phyloP scores from a whole-genome alignment of 2,113 vertebrate genomes.

The Poicephalus gulielmi region DNA sequence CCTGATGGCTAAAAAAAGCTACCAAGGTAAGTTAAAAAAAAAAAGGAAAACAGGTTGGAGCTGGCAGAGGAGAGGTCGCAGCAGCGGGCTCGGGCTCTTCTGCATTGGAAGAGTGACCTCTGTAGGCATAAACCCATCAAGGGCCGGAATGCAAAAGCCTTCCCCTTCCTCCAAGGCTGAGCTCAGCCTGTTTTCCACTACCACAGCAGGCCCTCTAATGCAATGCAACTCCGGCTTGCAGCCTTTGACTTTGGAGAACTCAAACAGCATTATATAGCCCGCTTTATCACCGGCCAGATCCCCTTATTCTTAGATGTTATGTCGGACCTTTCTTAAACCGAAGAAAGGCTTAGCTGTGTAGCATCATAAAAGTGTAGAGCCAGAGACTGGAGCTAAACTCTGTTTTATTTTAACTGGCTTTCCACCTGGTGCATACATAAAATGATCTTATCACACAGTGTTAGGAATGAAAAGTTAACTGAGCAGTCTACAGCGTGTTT shows the following conservation, averaged over 20 bases:
- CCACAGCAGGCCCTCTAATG: slow-evolving; percentile 8
- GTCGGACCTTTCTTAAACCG: neutral
- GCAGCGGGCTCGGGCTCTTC: slow-evolving; percentile 7
- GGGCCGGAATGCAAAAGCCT: neutral
- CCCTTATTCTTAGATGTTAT: neutral
- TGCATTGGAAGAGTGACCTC: slow-evolving; percentile 81
- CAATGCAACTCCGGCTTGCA: neutral
- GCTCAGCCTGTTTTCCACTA: neutral
- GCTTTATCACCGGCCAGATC: neutral
- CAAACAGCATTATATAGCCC: neutral
- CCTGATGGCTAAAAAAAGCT: neutral
- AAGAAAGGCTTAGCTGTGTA: neutral
- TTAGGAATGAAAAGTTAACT: neutral
- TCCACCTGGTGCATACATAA: neutral
- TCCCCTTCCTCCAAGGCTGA: neutral
- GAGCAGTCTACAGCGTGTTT: neutral
- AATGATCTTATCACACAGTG: neutral
- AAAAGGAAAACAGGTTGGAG: neutral
- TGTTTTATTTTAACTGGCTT: neutral
- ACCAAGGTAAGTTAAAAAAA: neutral
- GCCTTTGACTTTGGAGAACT: neutral
- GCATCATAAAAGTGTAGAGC: neutral
- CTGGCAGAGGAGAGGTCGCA: neutral
- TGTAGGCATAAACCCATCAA: slow-evolving; percentile 68
- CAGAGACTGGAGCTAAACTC: neutral